Conservation (phyloP, 1,140 invertebrate species). For the Drosophila rufa region DNA sequence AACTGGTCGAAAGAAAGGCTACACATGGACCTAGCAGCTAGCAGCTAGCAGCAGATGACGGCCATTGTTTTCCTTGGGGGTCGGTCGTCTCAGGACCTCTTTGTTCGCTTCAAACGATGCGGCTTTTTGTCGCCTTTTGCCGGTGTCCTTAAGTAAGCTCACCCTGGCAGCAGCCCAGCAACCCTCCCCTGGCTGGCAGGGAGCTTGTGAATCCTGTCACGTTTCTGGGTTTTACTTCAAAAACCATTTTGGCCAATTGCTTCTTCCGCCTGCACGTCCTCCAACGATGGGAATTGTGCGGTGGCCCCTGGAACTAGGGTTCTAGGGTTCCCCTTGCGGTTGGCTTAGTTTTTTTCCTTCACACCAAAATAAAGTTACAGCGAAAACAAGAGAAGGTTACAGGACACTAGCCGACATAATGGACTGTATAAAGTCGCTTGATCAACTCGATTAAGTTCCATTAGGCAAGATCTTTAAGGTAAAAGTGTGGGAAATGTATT, state of each 20-base stretch:
- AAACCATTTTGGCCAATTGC: constrained; percentile 78
- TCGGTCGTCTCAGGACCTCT: too few relatives aligned
- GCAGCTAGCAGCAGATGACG: neutral
- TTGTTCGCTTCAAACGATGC: constrained; percentile 23
- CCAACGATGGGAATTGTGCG: constrained; percentile 5
- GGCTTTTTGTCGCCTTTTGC: constrained; percentile 40
- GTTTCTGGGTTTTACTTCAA: constrained; percentile 74
- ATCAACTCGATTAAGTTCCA: constrained; percentile 4
- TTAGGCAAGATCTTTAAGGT: neutral
- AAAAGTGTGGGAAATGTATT: too few relatives aligned
- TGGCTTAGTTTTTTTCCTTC: too few relatives aligned
- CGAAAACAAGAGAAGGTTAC: neutral
- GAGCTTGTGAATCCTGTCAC: constrained; percentile 67
- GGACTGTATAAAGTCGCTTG: constrained; percentile 3
- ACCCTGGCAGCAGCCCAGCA: neutral
- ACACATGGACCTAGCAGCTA: neutral
- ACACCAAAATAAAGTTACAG: too few relatives aligned
- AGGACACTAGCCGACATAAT: constrained; percentile 1
- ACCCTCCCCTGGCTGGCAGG: neutral
- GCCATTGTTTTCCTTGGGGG: neutral
- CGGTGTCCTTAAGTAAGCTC: constrained; percentile 25
- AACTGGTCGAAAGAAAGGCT: constrained; percentile 13
- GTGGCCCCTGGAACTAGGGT: neutral
- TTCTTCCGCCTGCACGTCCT: constrained; percentile 24
- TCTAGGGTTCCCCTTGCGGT: neutral